These are phyloP conservation scores for Heloderma charlesbogerti DNA, from an alignment of 2,113 vertebrate species.

Conservation along the genomic window DNA sequence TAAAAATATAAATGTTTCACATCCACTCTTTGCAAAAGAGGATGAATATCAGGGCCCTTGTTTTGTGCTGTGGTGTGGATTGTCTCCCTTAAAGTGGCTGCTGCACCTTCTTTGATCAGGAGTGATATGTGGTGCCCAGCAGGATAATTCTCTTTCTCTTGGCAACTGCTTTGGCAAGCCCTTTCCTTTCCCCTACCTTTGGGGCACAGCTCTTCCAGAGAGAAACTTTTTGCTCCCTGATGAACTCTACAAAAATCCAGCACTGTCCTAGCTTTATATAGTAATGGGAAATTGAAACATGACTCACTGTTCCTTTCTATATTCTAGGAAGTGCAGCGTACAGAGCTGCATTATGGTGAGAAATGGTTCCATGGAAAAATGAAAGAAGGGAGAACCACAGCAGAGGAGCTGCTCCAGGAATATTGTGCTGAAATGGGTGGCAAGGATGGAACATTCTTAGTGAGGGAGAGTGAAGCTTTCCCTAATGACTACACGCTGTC, in stretches of 20 bases:
- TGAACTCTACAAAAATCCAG: not conserved
- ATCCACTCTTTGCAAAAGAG: not conserved
- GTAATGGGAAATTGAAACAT: not conserved
- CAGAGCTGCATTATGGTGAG: slow-evolving; percentile 86
- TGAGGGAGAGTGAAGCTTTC: slow-evolving; percentile 88
- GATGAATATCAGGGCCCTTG: not conserved
- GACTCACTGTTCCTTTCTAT: not conserved
- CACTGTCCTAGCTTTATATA: not conserved
- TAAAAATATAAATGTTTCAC: not conserved
- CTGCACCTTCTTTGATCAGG: not conserved
- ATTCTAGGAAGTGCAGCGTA: slow-evolving; percentile 74
- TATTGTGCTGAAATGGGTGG: slow-evolving; percentile 88
- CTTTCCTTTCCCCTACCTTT: not conserved
- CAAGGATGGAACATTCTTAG: slow-evolving; percentile 92
- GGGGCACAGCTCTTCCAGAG: not conserved
- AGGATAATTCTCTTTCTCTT: not conserved
- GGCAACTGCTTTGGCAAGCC: not conserved
- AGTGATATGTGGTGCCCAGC: not conserved
- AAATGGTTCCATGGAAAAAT: slow-evolving; percentile 94
- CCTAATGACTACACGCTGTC: slow-evolving; percentile 89
- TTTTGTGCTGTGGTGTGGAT: not conserved
- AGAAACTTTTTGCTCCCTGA: not conserved
- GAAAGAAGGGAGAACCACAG: slow-evolving; percentile 86
- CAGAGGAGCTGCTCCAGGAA: slow-evolving; percentile 89
- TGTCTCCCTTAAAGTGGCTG: not conserved